Percentiles rank a stretch among this genome's conserved stretches.
Evolutionary conservation across 2,113 vertebrate genomes (phyloP).

Genomic region (Acanthisitta chloris): DNA sequence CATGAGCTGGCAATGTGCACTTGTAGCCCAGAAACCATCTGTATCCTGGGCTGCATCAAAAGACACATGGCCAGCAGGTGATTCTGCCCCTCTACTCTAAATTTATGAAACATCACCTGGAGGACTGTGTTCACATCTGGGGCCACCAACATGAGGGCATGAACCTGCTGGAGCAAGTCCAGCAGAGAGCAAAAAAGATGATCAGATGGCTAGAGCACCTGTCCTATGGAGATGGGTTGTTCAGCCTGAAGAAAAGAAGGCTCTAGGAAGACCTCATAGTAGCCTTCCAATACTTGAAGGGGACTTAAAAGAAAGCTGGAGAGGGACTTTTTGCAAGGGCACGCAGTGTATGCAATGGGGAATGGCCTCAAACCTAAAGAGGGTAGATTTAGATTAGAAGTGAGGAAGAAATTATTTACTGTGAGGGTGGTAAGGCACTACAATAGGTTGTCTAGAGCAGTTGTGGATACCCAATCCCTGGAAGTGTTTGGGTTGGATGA

Average conservation of each 20-base stretch:
- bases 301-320: background rate
- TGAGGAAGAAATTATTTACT: background rate
- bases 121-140: background rate
- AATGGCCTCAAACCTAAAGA: background rate
- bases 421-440: background rate
- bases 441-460: background rate
- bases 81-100: background rate
- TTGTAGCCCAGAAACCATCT: background rate
- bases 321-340: background rate
- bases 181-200: background rate
- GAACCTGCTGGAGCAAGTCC: background rate
- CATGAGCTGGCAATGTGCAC: no score
- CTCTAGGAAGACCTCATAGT: background rate
- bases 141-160: rapidly evolving
- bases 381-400: background rate
- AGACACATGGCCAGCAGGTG: no score
- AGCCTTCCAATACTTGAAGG: background rate
- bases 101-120: background rate
- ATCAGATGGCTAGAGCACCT: background rate
- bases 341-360: background rate
- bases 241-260: background rate
- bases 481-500: background rate
- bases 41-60: background rate
- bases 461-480: background rate
- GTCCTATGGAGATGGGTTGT: background rate